A percentile compares a stretch with the other conserved stretches of the same genome.
Evolutionary conservation across 2,797 vertebrate genomes (phyloP).

Genomic region (Enoplosus armatus): DNA sequence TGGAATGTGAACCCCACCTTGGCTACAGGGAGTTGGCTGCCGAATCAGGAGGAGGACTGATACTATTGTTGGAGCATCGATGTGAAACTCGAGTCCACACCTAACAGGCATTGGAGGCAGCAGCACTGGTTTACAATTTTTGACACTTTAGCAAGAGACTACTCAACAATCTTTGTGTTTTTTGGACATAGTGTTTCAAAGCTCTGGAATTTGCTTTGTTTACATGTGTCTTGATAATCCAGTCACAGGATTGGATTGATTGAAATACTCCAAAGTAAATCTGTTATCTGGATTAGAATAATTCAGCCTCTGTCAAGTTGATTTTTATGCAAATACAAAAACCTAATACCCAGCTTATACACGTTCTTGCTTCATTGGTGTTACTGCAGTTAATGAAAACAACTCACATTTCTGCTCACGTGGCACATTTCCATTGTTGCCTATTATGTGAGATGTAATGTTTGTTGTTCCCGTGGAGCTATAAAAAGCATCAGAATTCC

Average conservation of each 20-base stretch:
- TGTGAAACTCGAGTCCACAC: slow-evolving; percentile 71
- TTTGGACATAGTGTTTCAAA: not conserved
- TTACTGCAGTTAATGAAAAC: slow-evolving; percentile 2
- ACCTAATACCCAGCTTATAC: not conserved
- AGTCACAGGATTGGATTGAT: slow-evolving; percentile 6
- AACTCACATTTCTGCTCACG: not conserved
- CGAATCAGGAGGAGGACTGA: slow-evolving; percentile 42
- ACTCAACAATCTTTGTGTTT: slow-evolving; percentile 14
- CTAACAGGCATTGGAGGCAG: slow-evolving; percentile 36
- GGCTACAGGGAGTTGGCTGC: slow-evolving; percentile 68
- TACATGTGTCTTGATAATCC: slow-evolving; percentile 7
- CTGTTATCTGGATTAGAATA: slow-evolving; percentile 16
- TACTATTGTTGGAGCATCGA: slow-evolving; percentile 73
- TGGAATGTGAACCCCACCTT: slow-evolving; percentile 76
- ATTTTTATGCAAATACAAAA: slow-evolving; percentile 12
- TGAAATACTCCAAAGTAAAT: slow-evolving; percentile 10
- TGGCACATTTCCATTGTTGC: slow-evolving; percentile 18
- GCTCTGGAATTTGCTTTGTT: slow-evolving; percentile 12
- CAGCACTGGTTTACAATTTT: not conserved
- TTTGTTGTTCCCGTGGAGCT: slow-evolving; percentile 27
- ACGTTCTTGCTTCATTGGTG: not conserved
- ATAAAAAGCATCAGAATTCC: slow-evolving; percentile 46
- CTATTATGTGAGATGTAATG: not conserved
- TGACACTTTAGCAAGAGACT: slow-evolving; percentile 6
- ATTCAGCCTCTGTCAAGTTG: not conserved